Conservation (phyloP, 2,113 vertebrate species). For the Psilopsiagon aymara region DNA sequence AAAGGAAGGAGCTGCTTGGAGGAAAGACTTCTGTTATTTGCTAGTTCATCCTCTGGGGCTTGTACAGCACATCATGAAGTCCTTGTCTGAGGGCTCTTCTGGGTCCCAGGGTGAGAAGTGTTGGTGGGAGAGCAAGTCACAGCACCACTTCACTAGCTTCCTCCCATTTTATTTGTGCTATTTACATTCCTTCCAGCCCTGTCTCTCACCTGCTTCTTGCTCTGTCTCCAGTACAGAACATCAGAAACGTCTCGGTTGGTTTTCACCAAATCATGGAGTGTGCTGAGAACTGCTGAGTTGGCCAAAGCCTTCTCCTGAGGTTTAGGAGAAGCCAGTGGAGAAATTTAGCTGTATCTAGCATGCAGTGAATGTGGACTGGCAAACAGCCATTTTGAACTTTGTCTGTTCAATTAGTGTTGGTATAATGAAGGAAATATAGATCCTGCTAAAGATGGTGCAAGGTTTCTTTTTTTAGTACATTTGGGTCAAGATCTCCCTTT, state of each 20-base stretch:
- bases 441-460: not conserved
- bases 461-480: not conserved
- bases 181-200: not conserved
- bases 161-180: not conserved
- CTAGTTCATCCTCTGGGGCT: not conserved
- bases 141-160: rapidly evolving
- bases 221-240: not conserved
- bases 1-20: not conserved
- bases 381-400: not conserved
- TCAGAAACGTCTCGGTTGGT: not conserved
- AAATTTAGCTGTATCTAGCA: not conserved
- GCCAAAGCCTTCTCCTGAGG: not conserved
- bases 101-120: not conserved
- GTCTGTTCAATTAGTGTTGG: not conserved
- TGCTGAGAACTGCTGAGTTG: not conserved
- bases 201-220: not conserved
- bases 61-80: not conserved
- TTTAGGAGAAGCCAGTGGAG: not conserved
- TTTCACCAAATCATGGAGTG: not conserved
- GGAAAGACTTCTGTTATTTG: not conserved
- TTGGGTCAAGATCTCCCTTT: not conserved
- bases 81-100: not conserved
- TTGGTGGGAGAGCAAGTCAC: not conserved
- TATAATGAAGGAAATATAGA: not conserved
- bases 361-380: not conserved